phyloP scores from a whole-genome alignment of 1,140 invertebrate species.

The Saccostrea cuccullata region DNA sequence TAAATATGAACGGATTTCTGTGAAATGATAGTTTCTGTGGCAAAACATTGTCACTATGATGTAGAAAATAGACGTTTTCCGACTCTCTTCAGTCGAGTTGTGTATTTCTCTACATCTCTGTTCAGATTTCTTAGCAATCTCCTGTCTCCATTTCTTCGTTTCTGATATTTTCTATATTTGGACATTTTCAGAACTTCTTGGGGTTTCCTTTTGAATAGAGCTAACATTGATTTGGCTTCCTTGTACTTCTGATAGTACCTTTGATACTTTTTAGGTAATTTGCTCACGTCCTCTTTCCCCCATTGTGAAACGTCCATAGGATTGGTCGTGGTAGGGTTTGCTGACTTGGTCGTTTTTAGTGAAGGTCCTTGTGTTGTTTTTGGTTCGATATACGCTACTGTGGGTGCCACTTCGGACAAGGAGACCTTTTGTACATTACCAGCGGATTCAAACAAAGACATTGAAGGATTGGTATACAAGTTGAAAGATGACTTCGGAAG shows the following conservation, averaged over 20 bases:
- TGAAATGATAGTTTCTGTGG: not conserved
- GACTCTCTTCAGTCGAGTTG: not conserved
- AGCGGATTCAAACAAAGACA: not conserved
- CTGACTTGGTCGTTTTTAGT: not conserved
- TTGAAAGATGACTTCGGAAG: not conserved
- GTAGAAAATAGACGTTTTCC: not conserved
- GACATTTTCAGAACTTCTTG: not conserved
- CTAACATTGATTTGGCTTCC: constrained; percentile 4
- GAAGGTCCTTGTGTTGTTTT: not conserved
- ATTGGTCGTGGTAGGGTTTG: not conserved
- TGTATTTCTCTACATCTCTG: not conserved
- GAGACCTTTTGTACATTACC: not conserved
- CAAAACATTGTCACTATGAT: not conserved
- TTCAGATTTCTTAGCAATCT: not conserved
- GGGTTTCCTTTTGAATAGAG: not conserved
- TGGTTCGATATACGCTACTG: not conserved
- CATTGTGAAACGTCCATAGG: not conserved
- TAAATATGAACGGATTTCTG: constrained; percentile 30
- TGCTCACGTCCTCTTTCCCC: not conserved
- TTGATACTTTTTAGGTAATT: not conserved
- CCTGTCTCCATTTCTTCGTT: not conserved
- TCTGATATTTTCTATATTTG: not conserved
- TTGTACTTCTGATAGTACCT: not conserved
- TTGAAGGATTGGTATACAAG: constrained; percentile 1
- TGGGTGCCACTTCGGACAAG: not conserved